These are phyloP conservation scores for Numenius phaeopus DNA, from an alignment of 2,797 vertebrate genomes.

Conservation along the genomic window DNA sequence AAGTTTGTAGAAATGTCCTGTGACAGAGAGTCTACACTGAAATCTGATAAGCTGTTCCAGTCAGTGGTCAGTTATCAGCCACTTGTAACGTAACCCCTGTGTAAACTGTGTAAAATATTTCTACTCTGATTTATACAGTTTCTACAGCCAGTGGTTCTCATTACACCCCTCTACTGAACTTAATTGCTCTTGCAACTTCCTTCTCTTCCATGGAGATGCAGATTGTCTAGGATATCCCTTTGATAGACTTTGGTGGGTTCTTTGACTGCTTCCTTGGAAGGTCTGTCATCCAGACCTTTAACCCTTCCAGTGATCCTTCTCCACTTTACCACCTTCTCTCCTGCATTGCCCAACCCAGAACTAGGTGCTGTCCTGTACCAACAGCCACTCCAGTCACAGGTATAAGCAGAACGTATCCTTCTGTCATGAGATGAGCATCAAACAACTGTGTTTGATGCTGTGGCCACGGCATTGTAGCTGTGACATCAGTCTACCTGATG, in stretches of 20 bases:
- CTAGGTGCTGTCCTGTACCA: neutral
- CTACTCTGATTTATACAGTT: neutral
- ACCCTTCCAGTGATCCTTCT: neutral
- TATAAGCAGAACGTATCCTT: fast-evolving
- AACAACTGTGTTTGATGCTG: neutral
- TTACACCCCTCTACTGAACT: neutral
- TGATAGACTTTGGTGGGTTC: neutral
- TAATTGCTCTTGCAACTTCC: neutral
- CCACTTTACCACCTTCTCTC: neutral
- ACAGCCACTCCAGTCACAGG: neutral
- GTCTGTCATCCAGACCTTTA: neutral
- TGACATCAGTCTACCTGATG: neutral
- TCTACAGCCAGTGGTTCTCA: neutral
- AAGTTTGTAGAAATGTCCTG: neutral
- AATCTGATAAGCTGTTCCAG: neutral
- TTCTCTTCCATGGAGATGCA: fast-evolving
- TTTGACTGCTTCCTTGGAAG: neutral
- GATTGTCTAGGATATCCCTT: neutral
- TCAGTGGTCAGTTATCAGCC: neutral
- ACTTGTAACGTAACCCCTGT: neutral
- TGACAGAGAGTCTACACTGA: neutral
- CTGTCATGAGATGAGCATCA: neutral
- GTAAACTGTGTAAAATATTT: neutral
- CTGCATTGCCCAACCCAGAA: neutral
- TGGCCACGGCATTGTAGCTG: neutral